A percentile compares a stretch with the other conserved stretches of the same genome.
These are phyloP conservation scores for Ceriagrion tenellum DNA, from an alignment of 2,888 invertebrate species.

Conservation along the genomic window DNA sequence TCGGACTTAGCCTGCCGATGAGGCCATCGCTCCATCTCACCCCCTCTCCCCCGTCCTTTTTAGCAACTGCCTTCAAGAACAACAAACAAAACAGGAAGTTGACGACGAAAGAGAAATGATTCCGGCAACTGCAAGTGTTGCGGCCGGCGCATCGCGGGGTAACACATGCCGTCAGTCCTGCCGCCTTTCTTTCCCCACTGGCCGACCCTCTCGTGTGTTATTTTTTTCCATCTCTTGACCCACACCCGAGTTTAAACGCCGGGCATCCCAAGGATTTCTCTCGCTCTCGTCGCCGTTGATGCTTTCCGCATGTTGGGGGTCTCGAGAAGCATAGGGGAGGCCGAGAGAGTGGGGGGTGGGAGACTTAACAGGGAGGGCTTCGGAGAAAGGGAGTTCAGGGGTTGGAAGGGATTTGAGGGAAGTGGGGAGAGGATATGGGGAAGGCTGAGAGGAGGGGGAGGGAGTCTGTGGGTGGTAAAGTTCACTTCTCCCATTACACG, in stretches of 20 bases:
- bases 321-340: neutral
- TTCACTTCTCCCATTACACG: constrained; percentile 61
- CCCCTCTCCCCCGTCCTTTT: neutral
- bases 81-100: constrained; percentile 5
- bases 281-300: neutral
- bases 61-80: neutral
- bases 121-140: neutral
- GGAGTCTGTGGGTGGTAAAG: constrained; percentile 5
- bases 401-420: neutral
- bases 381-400: too few relatives aligned
- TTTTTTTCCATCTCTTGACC: constrained; percentile 54
- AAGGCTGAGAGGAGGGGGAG: neutral
- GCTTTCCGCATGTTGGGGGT: constrained; percentile 48
- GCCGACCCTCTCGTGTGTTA: neutral
- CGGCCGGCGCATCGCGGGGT: neutral
- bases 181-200: constrained; percentile 17
- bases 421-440: neutral
- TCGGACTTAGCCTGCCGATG: neutral
- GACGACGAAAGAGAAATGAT: neutral
- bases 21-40: neutral
- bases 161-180: constrained; percentile 1
- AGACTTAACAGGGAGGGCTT: too few relatives aligned
- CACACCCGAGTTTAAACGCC: neutral
- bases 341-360: neutral
- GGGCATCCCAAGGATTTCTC: constrained; percentile 37